phyloP scores from a whole-genome alignment of 2,797 vertebrate species.

The Acrossocheilus wenchowensis region DNA sequence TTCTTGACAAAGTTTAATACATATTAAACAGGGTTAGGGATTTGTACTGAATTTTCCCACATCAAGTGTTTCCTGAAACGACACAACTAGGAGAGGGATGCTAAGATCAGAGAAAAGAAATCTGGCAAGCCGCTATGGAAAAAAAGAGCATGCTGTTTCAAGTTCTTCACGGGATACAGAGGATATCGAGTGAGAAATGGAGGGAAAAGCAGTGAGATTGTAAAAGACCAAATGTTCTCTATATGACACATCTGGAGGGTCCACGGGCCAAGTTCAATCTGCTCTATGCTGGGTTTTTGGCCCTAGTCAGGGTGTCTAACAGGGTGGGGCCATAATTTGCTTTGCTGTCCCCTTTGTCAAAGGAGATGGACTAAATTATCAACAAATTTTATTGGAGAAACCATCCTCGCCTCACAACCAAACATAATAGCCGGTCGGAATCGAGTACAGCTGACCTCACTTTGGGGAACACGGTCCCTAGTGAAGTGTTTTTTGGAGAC shows the following conservation, averaged over 20 bases:
- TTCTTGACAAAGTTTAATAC: neutral
- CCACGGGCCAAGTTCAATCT: slow-evolving; percentile 55
- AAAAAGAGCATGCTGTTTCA: slow-evolving; percentile 56
- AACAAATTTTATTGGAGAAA: slow-evolving; percentile 46
- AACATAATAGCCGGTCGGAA: slow-evolving; percentile 53
- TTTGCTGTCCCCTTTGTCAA: slow-evolving; percentile 49
- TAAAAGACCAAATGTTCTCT: slow-evolving; percentile 63
- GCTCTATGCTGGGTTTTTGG: slow-evolving; percentile 55
- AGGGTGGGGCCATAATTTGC: slow-evolving; percentile 52
- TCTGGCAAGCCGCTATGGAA: slow-evolving; percentile 58
- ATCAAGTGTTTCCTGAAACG: slow-evolving; percentile 27
- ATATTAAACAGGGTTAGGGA: slow-evolving; percentile 2
- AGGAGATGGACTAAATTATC: slow-evolving; percentile 52
- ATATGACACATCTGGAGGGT: slow-evolving; percentile 64
- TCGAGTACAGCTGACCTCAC: slow-evolving; percentile 52
- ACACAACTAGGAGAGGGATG: slow-evolving; percentile 38
- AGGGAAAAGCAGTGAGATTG: slow-evolving; percentile 54
- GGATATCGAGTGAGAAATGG: slow-evolving; percentile 57
- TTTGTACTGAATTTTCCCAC: slow-evolving; percentile 19
- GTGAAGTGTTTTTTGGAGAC: slow-evolving; percentile 45
- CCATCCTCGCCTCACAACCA: slow-evolving; percentile 40
- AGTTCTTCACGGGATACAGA: slow-evolving; percentile 60
- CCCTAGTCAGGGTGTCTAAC: slow-evolving; percentile 51
- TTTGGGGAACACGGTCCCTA: slow-evolving; percentile 43
- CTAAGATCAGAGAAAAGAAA: slow-evolving; percentile 50